Percentiles rank a stretch among this genome's conserved stretches.
Conservation (phyloP, 35 echinoderm and acorn worm genomes). For the Nesometra sesokonis region DNA sequence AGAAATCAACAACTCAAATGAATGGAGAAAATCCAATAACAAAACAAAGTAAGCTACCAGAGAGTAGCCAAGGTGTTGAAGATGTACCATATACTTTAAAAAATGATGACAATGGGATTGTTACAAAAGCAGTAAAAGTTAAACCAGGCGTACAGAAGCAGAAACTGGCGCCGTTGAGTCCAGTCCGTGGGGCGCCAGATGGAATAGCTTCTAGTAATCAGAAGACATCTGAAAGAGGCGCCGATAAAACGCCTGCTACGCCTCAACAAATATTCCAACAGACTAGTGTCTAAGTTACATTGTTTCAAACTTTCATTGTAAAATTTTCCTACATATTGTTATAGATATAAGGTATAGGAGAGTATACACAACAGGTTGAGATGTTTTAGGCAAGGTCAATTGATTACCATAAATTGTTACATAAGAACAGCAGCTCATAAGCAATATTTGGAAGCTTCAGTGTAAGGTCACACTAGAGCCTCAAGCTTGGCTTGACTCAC, state of each 20-base stretch:
- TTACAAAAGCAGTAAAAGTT: neutral
- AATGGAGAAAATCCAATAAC: neutral
- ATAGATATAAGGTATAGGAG: too few relatives aligned
- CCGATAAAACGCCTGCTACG: neutral
- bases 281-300: neutral
- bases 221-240: neutral
- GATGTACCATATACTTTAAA: neutral
- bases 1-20: neutral
- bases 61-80: neutral
- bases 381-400: too few relatives aligned
- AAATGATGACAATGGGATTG: neutral
- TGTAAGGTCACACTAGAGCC: too few relatives aligned
- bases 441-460: too few relatives aligned
- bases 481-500: too few relatives aligned
- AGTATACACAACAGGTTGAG: too few relatives aligned
- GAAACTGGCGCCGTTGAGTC: neutral
- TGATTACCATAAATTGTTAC: too few relatives aligned
- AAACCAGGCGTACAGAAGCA: neutral
- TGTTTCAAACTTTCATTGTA: too few relatives aligned
- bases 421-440: too few relatives aligned
- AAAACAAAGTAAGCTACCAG: neutral
- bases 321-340: too few relatives aligned
- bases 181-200: neutral
- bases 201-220: neutral
- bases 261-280: neutral